phyloP scores from a whole-genome alignment of 2,888 invertebrate species.

The Sphinx pinastri region DNA sequence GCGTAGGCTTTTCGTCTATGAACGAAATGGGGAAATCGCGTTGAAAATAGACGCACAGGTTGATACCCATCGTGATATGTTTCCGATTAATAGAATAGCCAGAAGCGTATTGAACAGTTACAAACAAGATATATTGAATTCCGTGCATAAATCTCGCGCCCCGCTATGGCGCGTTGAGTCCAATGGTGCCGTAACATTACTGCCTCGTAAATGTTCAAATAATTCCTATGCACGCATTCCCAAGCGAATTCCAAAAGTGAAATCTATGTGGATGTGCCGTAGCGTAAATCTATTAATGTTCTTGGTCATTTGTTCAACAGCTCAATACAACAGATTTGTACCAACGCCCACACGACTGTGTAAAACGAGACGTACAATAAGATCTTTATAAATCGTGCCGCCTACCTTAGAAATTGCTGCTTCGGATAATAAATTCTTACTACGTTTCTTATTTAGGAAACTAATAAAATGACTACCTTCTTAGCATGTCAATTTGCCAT shows the following conservation, averaged over 20 bases:
- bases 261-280: constrained; percentile 2
- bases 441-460: too few species aligned
- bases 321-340: neutral
- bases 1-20: constrained; percentile 50
- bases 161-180: constrained; percentile 53
- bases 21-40: constrained; percentile 43
- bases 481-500: neutral
- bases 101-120: constrained; percentile 45
- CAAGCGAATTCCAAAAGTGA: constrained; percentile 54
- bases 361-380: neutral
- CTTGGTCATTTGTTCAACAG: constrained; percentile 6
- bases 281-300: constrained; percentile 22
- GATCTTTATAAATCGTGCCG: neutral
- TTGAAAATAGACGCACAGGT: constrained; percentile 30
- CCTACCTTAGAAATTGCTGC: neutral
- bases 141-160: constrained; percentile 58
- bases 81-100: constrained; percentile 53
- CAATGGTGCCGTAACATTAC: constrained; percentile 57
- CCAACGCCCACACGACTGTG: neutral
- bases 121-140: constrained; percentile 65
- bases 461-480: too few species aligned
- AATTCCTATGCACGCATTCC: constrained; percentile 58
- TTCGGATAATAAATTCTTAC: too few species aligned
- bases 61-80: constrained; percentile 41
- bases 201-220: constrained; percentile 58